phyloP scores from a whole-genome alignment of 2,888 invertebrate species.

The Tinea pellionella region DNA sequence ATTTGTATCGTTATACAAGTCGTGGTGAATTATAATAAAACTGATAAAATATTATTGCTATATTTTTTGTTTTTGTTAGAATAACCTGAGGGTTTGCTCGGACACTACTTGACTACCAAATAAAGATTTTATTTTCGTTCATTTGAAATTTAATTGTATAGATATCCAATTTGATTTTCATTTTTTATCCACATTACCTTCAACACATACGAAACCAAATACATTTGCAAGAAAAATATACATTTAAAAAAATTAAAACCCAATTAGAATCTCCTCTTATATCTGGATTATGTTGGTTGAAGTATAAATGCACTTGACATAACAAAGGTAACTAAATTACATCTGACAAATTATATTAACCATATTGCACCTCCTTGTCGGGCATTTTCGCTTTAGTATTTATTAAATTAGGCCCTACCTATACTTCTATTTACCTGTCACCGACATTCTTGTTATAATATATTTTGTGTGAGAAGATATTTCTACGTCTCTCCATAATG shows the following conservation, averaged over 20 bases:
- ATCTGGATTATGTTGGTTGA: neutral
- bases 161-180: no score
- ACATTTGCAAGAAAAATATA: no score
- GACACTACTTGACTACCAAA: neutral
- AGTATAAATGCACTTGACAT: neutral
- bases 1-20: slow-evolving; percentile 30
- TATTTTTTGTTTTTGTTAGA: neutral
- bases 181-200: no score
- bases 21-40: slow-evolving; percentile 18
- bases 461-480: no score
- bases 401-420: neutral
- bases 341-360: neutral
- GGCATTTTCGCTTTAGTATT: neutral
- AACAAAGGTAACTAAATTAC: neutral
- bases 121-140: neutral
- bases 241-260: no score
- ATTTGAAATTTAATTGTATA: no score
- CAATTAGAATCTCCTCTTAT: neutral
- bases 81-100: neutral
- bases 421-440: neutral
- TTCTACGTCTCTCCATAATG: no score
- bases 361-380: neutral
- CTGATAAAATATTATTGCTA: neutral
- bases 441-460: neutral
- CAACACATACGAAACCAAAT: no score